Base-by-base conservation (phyloP, 2,113 vertebrate genomes). In the Dipodomys ordii region DNA sequence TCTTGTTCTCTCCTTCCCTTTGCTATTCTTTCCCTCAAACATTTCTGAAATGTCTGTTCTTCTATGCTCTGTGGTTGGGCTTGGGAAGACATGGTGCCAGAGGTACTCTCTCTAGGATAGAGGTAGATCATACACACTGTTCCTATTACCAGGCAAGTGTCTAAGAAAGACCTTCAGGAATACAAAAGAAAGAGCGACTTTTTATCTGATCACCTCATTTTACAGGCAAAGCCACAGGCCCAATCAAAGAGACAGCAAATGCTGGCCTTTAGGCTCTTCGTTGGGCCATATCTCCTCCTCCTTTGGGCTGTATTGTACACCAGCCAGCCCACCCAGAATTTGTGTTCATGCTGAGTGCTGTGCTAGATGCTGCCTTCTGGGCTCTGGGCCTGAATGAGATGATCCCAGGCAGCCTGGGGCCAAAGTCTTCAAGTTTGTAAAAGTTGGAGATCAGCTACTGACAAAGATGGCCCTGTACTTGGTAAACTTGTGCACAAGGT, bases 21-120 rank as follows among this genome's bases (percentile, higher is more conserved):
- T 76, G 7, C 16, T 69, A 6, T 25, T 53, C 2, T n/a, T 9
- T n/a, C 35, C 7, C 78, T 74, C 62, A 68, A 74, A 84, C 35
- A 77, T 79, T 89, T 79, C 76, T 81, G 28, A 30, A 74, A 62
- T 90, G 35, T 27, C n/a, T 88, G 3, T 85, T 93, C 60, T 57
- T 49, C 46, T 81, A 60, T 74, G 86, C 35, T 90, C 22, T 57
- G 73, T 74, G 30, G 23, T 18, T 84, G n/a, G 32, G 20, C 32
- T 73, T 74, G 64, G 72, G 7, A 83, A 32, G 53, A 65, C 22
- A 7, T 11, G 27, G 20, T 87, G 85, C 49, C 25, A 9, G 67
- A 53, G 64, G 11, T 6, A 60, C 65, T 6, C 15, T 12, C 71
- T 77, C 60, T 60, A 0, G 30, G 71, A 13, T 49, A 65, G 60